Evolutionary conservation across 92 coral and sea anemone genomes (phyloP), one percentile per base, ranked within the genome.

Genomic region (Heliopora coerulea): DNA sequence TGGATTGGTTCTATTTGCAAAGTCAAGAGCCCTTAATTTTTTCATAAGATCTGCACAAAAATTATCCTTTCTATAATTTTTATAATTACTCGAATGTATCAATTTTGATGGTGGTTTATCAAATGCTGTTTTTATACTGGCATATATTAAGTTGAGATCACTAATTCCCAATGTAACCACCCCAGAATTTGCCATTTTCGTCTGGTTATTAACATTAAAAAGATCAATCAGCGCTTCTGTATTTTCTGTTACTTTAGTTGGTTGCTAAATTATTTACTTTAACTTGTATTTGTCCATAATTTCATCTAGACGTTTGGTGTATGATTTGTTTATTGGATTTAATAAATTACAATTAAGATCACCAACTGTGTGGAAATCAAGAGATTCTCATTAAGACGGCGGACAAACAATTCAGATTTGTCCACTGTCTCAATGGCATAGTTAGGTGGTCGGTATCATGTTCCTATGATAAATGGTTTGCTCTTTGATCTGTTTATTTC

Each of bases 91-190:
- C 8, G 72, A 15, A 8, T 64, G 49, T 18, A 35, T 31, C 18
- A 40, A 19, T 64, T 40, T 64, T 14, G 25, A 27, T 21, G 49
- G 72, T 44, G 72, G 27, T 64, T 44, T 64, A 19, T 24, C 35
- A 6, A 64, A 32, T 64, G 72, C 24, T 13, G 41, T 27, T 64
- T 64, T 64, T n/a, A 32, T 64, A 40, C 72, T 32, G 19, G 25
- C 72, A 40, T 64, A 64, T 19, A 64, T 64, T 50, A 64, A 28
- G 27, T 20, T 32, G 52, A 32, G 72, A 44, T 64, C 72, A 25
- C 72, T 64, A 17, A 64, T 35, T 19, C 72, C 54, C 12, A 40
- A 12, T 28, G 49, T 26, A 35, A 64, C 19, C 52, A 40, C 72
- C 12, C 52, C 72, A n/a, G 49, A 32, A 3, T 39, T 32, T 64